Base-by-base conservation (phyloP, 1,140 invertebrate genomes). In the Penaeus japonicus region DNA sequence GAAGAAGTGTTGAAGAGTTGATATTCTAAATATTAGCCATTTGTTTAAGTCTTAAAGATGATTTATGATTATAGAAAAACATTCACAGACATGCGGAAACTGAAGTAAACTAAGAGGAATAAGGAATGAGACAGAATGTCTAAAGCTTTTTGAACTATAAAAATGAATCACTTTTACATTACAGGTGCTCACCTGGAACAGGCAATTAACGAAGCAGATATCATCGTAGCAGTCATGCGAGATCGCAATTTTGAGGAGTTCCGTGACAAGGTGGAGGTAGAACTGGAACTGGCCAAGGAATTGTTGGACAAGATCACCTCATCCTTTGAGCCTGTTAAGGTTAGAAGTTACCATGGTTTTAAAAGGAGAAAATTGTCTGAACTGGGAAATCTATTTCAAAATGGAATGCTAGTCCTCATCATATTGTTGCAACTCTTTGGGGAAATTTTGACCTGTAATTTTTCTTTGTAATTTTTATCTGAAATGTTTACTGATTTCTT, bases 161-260 rank as follows among this genome's bases (percentile, higher is more conserved):
- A 2, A 5, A 24, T 65, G 30, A 24, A 39, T 20, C 18, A 70
- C n/a, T 53, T 47, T 35, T 81, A 47, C 82, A 84, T 90, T 59
- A 39, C 91, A 70, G 94, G 95, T 39, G 95, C 96, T 0, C 96
- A 96, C 92, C 94, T 97, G 0, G 97, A 97, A 77, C 95, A 94
- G 24, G 96, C 96, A 0, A 91, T 98, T 4, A 92, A 94, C 18
- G 94, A 97, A 91, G 97, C 96, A 0, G 93, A 96, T 87, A 92
- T 94, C 0, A 95, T 96, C 4, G 93, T 97, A 22, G 93, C 93
- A 1, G 94, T 94, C 59, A 96, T 98, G 47, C 93, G 95, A 85
- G 92, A 92, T 80, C 94, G 94, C 12, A 93, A 94, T 82, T 95
- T 95, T 87, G 92, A 92, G 1, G 91, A 90, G 22, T 92, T 92